Evolutionary conservation across 1,140 invertebrate species (phyloP), one percentile per base, ranked within the genome.

Genomic region (Adoxophyes honmai): DNA sequence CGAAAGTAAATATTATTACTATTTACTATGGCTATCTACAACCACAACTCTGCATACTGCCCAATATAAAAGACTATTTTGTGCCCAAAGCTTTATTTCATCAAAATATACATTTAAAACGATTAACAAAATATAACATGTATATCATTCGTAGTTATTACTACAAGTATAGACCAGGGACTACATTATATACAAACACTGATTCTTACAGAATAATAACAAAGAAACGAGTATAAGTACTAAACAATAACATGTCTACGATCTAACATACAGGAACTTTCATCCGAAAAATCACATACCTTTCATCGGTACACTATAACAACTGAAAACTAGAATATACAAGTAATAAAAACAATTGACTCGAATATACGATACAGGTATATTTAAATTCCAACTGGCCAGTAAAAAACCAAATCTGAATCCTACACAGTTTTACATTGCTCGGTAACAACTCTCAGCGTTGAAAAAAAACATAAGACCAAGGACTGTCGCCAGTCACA

Each of bases 81-180:
- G 42, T 28, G 10, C n/a, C 18, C 15, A 48, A 48, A 15, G 13
- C 16, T 59, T 59, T 54, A 59, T 59, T 59, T 15, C 18, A 36
- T 48, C 42, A 39, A 52, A 53, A 59, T 59, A 59, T 59, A 51
- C 57, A 59, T 58, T 58, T 58, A 58, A 21, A 52, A 39, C 44
- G 36, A 58, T 21, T 14, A 48, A 48, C 13, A 48, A 28, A 48
- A 48, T 48, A 44, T n/a, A 33, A 18, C 4, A 21, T 21, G 18
- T 44, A 48, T 18, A 28, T n/a, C 21, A 21, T 48, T 11, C 42
- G 42, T 48, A 48, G 21, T 48, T 48, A 28, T 6, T 28, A 21
- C 42, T 48, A 48, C 42, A 44, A 18, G 34, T 36, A 10, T 48
- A 48, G 6, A 44, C 21, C 21, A 28, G 6, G 21, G 21, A 28